Conservation (phyloP, 1,140 invertebrate genomes). For the Odontomachus brunneus region DNA sequence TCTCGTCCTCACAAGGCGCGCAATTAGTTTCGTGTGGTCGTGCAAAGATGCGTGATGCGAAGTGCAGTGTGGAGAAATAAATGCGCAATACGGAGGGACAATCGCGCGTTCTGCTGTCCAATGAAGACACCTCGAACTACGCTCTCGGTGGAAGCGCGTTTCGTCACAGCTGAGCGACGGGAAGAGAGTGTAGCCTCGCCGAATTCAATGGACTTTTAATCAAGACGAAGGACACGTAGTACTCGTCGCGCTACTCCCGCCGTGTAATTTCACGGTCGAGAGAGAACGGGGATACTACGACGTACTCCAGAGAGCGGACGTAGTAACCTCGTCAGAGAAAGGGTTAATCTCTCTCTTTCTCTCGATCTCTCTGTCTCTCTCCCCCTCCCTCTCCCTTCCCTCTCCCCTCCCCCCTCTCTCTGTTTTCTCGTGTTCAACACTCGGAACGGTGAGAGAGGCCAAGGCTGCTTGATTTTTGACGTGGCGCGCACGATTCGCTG, state of each 20-base stretch:
- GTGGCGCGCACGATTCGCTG: constrained; percentile 1
- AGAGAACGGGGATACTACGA: constrained; percentile 72
- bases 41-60: not conserved
- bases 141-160: constrained; percentile 46
- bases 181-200: constrained; percentile 51
- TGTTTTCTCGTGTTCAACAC: not conserved
- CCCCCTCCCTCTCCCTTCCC: not conserved
- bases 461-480: constrained; percentile 32
- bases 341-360: not conserved
- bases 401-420: not conserved
- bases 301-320: constrained; percentile 69
- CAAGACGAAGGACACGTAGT: constrained; percentile 72
- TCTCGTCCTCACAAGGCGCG: too few relatives aligned
- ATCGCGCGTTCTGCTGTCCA: not conserved
- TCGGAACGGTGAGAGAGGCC: constrained; percentile 25
- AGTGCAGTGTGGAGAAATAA: not conserved
- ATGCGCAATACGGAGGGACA: too few relatives aligned
- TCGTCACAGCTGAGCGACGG: constrained; percentile 65
- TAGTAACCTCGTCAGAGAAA: constrained; percentile 61
- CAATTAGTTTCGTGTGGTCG: too few relatives aligned
- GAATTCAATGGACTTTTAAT: constrained; percentile 73
- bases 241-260: constrained; percentile 67
- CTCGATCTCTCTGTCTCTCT: not conserved
- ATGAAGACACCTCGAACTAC: not conserved
- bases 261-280: constrained; percentile 74